Evolutionary conservation across 2,888 invertebrate species (phyloP).

Genomic region (Patella ulyssiponensis): DNA sequence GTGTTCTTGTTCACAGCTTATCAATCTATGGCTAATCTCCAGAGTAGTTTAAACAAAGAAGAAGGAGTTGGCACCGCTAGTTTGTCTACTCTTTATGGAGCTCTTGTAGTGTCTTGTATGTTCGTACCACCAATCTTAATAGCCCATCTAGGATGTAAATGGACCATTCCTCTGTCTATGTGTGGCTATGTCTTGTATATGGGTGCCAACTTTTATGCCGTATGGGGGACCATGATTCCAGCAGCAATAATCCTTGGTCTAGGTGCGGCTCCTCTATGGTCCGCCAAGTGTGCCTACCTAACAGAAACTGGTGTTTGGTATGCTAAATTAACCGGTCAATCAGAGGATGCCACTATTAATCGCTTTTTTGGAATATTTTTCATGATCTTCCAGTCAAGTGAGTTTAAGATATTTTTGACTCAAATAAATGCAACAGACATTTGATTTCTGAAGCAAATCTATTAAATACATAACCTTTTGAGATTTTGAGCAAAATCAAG

Average conservation of each 20-base stretch:
- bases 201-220: conserved; percentile 92
- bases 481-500: no score
- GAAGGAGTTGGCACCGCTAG: conserved; percentile 92
- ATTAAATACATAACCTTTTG: no score
- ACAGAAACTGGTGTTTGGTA: conserved; percentile 86
- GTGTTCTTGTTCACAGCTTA: conserved; percentile 96
- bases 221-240: conserved; percentile 80
- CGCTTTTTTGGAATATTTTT: conserved; percentile 99
- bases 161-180: conserved; percentile 94
- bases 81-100: conserved; percentile 90
- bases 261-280: conserved; percentile 98
- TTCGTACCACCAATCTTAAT: conserved; percentile 75
- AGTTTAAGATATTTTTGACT: conserved; percentile 69
- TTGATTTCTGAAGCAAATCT: no score
- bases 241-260: conserved; percentile 94
- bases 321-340: conserved; percentile 84
- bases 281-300: conserved; percentile 96
- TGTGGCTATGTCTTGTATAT: conserved; percentile 95
- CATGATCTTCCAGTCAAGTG: conserved; percentile 96
- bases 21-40: conserved; percentile 94
- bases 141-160: conserved; percentile 87
- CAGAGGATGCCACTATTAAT: conserved; percentile 91
- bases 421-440: no score
- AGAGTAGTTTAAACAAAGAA: conserved; percentile 89
- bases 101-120: conserved; percentile 94